Conservation (phyloP, 2,888 invertebrate species). For the Petrophora chlorosata region DNA sequence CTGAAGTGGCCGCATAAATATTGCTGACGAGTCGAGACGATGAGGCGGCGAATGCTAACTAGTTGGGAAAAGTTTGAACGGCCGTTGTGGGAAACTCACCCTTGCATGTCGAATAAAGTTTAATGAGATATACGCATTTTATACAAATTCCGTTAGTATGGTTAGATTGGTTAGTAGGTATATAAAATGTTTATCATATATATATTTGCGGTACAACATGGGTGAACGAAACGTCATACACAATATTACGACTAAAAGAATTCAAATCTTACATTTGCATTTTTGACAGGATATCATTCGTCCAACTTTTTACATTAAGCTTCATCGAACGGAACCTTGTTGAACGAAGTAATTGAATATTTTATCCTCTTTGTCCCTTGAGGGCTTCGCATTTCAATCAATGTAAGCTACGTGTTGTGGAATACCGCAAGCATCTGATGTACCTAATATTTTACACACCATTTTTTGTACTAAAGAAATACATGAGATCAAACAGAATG, state of each 20-base stretch:
- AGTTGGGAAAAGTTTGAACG: conserved; percentile 44
- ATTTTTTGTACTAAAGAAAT: background rate
- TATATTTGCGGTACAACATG: background rate
- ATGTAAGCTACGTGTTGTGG: background rate
- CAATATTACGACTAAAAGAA: conserved; percentile 27
- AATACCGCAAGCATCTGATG: background rate
- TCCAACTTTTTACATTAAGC: conserved; percentile 68
- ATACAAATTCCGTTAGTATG: too few relatives aligned
- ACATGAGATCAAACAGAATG: conserved; percentile 9
- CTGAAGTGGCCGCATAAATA: conserved; percentile 61
- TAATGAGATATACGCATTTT: too few relatives aligned
- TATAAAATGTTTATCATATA: background rate
- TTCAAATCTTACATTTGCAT: conserved; percentile 58
- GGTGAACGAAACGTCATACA: background rate
- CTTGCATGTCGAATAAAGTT: conserved; percentile 9
- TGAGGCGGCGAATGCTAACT: conserved; percentile 54
- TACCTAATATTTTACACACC: conserved; percentile 2
- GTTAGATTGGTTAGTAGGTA: too few relatives aligned
- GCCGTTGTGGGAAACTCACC: conserved; percentile 29
- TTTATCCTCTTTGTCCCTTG: conserved; percentile 41
- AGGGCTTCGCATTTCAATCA: conserved; percentile 19
- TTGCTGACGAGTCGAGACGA: conserved; percentile 53
- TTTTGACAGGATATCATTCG: conserved; percentile 58
- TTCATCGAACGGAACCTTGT: conserved; percentile 52
- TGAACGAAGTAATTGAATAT: conserved; percentile 48